These are phyloP conservation scores for Geococcyx californianus DNA, from an alignment of 2,113 vertebrate genomes.

Conservation along the genomic window DNA sequence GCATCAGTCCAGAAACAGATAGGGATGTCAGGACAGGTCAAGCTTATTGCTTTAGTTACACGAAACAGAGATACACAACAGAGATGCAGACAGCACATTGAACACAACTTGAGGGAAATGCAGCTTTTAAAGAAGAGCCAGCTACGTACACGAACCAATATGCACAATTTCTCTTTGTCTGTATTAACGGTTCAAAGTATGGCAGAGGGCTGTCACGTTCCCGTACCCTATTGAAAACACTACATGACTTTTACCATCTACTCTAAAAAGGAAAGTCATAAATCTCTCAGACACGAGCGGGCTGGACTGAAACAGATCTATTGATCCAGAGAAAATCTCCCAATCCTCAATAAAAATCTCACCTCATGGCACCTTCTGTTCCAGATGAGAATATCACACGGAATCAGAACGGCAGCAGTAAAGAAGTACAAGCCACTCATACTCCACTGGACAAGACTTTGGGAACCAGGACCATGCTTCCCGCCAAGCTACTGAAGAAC, in stretches of 20 bases:
- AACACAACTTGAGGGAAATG: background rate
- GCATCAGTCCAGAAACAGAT: slow-evolving; percentile 32
- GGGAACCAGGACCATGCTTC: background rate
- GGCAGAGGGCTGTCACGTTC: background rate
- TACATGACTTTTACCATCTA: background rate
- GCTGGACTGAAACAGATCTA: background rate
- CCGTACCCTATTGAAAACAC: background rate
- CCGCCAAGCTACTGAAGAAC: background rate
- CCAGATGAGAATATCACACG: background rate
- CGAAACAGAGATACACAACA: background rate
- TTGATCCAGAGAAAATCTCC: background rate
- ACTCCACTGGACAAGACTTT: background rate
- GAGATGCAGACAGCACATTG: slow-evolving; percentile 39
- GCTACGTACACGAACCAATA: background rate
- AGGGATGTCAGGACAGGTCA: slow-evolving; percentile 40
- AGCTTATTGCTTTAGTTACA: slow-evolving; percentile 31
- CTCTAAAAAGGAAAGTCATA: background rate
- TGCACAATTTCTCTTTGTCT: background rate
- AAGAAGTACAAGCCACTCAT: background rate
- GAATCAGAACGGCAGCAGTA: background rate
- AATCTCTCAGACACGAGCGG: background rate
- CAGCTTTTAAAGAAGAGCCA: slow-evolving; percentile 5
- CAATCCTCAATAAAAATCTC: background rate
- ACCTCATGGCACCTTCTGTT: background rate
- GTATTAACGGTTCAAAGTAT: background rate